These are phyloP conservation scores for Nyctalus aviator DNA, from an alignment of 2,797 vertebrate genomes.

Conservation along the genomic window DNA sequence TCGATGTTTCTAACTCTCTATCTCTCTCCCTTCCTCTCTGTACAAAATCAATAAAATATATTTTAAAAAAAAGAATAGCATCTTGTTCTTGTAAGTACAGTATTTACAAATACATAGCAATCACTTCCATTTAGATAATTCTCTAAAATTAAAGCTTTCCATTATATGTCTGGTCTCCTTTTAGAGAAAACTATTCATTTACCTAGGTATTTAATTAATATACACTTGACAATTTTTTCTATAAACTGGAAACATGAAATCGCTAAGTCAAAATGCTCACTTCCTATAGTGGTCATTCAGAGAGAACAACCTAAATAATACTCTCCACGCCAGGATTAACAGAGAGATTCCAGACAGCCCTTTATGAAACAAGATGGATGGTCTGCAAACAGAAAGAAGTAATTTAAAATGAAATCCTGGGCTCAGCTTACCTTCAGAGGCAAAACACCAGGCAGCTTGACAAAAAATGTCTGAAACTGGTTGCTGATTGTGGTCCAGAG, in stretches of 20 bases:
- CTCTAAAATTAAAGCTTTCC: conserved; percentile 13
- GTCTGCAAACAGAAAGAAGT: background rate
- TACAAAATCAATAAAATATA: no score
- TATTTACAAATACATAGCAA: background rate
- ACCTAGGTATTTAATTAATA: conserved; percentile 8
- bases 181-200: conserved; percentile 7
- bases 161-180: background rate
- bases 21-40: no score
- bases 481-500: conserved; percentile 99
- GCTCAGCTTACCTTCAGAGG: conserved; percentile 94
- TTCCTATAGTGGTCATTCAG: no score
- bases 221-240: background rate
- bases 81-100: background rate
- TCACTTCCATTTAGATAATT: background rate
- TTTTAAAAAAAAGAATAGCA: background rate
- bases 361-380: background rate
- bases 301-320: background rate
- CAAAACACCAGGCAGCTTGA: conserved; percentile 96
- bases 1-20: no score
- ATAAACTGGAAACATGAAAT: background rate
- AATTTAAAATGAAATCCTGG: background rate
- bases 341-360: background rate
- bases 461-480: conserved; percentile 99
- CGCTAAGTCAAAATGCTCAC: background rate
- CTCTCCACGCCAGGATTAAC: background rate